Evolutionary conservation across 2,797 vertebrate species (phyloP).

Genomic region (Pantherophis vulpinus): DNA sequence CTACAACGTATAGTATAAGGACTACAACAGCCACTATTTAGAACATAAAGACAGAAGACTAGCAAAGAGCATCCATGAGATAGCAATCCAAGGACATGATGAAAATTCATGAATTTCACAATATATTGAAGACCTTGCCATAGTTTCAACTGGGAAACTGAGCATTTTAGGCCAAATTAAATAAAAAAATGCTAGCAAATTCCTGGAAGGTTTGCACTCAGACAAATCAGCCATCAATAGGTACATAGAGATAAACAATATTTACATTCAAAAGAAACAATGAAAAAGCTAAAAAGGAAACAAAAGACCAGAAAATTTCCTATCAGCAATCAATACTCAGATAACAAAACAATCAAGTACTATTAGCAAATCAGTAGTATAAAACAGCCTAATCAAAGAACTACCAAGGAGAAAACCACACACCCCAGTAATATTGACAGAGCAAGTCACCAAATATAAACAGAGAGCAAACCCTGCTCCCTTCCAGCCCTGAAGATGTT

Average conservation of each 20-base stretch:
- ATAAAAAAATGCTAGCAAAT: not conserved
- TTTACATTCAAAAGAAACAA: not conserved
- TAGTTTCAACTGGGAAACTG: not conserved
- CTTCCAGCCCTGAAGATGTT: not conserved
- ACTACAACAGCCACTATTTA: not conserved
- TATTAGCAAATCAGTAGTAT: not conserved
- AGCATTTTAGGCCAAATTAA: not conserved
- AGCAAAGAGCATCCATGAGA: not conserved
- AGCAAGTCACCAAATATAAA: not conserved
- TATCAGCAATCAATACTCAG: not conserved
- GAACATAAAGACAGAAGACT: not conserved
- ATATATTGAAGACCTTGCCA: not conserved
- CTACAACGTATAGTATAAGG: not conserved
- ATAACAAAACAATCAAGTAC: not conserved
- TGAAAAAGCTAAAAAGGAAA: not conserved
- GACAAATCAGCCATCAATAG: not conserved
- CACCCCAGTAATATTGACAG: not conserved
- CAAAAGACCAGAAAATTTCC: not conserved
- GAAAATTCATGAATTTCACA: no score
- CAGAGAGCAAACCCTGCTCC: not conserved
- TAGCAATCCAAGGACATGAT: no score
- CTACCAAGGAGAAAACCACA: not conserved
- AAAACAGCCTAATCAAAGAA: not conserved
- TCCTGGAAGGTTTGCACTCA: not conserved
- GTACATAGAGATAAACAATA: not conserved